A percentile compares a stretch with the other conserved stretches of the same genome.
phyloP scores from a whole-genome alignment of 2,797 vertebrate genomes.

The Gallinago nigripennis region DNA sequence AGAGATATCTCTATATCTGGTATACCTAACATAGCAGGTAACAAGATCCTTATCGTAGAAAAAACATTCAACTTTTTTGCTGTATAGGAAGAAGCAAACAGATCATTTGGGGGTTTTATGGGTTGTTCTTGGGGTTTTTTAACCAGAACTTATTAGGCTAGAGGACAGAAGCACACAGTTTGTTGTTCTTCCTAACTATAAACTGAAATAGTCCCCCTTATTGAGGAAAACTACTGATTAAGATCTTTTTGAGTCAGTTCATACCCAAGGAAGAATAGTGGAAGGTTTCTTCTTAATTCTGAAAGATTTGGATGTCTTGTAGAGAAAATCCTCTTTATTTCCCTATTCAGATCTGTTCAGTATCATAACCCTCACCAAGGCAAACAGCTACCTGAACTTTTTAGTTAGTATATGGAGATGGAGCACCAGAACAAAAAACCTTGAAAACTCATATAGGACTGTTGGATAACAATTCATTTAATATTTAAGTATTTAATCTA shows the following conservation, averaged over 20 bases:
- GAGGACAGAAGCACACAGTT: not conserved
- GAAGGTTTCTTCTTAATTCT: not conserved
- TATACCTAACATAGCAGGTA: not conserved
- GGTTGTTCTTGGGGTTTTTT: not conserved
- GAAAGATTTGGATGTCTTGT: not conserved
- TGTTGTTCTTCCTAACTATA: not conserved
- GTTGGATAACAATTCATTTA: not conserved
- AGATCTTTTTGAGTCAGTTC: not conserved
- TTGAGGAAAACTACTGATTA: not conserved
- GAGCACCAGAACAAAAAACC: not conserved
- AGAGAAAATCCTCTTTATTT: not conserved
- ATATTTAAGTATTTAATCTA: not conserved
- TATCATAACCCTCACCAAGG: not conserved
- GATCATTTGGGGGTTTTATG: accelerated
- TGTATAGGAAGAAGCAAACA: not conserved
- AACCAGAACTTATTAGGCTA: not conserved
- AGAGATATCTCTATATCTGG: not conserved
- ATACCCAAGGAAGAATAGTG: not conserved
- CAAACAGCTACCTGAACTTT: not conserved
- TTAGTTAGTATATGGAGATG: not conserved
- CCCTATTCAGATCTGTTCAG: not conserved
- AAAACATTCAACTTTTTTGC: not conserved
- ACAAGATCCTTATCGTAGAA: not conserved
- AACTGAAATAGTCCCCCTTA: not conserved
- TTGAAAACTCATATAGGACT: not conserved